phyloP scores from a whole-genome alignment of 2,113 vertebrate genomes.

The Hippocampus abdominalis region DNA sequence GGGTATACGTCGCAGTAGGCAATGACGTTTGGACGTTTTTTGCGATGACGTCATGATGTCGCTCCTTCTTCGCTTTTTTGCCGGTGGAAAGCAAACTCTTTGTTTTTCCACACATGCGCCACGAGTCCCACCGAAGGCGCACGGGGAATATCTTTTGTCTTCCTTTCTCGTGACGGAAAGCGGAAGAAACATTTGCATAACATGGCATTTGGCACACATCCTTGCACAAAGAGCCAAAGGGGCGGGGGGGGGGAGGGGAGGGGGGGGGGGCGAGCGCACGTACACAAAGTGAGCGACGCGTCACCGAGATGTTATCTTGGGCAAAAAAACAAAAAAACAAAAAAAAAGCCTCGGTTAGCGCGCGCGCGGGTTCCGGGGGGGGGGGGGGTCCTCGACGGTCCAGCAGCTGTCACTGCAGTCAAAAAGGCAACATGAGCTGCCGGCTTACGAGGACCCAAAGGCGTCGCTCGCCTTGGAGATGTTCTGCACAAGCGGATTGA shows the following conservation, averaged over 20 bases:
- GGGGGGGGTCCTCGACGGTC: slow-evolving; percentile 48
- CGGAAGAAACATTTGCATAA: slow-evolving; percentile 28
- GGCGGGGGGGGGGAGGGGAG: slow-evolving; percentile 42
- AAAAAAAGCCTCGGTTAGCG: slow-evolving; percentile 29
- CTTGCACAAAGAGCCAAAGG: slow-evolving; percentile 48
- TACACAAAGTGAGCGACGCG: slow-evolving; percentile 55
- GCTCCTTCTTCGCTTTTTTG: too few relatives aligned
- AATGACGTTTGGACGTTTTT: too few relatives aligned
- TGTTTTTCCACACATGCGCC: slow-evolving; percentile 10
- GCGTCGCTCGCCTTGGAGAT: slow-evolving; percentile 16
- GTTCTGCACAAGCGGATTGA: slow-evolving; percentile 19
- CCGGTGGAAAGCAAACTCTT: slow-evolving; percentile 14
- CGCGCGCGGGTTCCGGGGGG: slow-evolving; percentile 27
- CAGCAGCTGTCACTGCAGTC: slow-evolving; percentile 70
- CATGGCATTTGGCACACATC: slow-evolving; percentile 46
- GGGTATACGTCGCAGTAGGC: too few relatives aligned
- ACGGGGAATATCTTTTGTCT: slow-evolving; percentile 15
- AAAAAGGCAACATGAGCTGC: slow-evolving; percentile 66
- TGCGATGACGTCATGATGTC: too few relatives aligned
- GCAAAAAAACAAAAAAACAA: too few relatives aligned
- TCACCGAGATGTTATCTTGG: slow-evolving; percentile 39
- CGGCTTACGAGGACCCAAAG: slow-evolving; percentile 46
- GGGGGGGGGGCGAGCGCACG: slow-evolving; percentile 26
- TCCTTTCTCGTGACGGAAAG: slow-evolving; percentile 18
- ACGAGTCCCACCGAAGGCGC: slow-evolving; percentile 32